These are phyloP conservation scores for Carcharodon carcharias DNA, from an alignment of 2,797 vertebrate genomes.

Conservation along the genomic window DNA sequence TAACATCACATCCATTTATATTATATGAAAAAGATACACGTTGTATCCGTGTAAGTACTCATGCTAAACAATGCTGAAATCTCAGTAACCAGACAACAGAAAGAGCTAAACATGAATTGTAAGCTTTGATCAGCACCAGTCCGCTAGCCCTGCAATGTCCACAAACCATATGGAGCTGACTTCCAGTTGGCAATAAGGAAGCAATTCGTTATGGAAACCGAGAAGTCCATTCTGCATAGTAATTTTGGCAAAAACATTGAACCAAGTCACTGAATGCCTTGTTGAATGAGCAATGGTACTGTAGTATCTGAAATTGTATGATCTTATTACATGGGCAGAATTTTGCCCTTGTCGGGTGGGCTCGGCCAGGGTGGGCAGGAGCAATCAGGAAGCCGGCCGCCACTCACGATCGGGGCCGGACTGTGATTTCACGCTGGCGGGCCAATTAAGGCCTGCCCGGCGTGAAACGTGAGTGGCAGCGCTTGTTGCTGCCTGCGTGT, in stretches of 20 bases:
- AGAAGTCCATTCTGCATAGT: neutral
- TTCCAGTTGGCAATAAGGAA: no score
- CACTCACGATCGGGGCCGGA: no score
- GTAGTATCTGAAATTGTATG: neutral
- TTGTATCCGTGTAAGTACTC: neutral
- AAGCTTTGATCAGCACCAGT: neutral
- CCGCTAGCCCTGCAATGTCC: neutral
- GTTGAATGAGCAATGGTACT: neutral
- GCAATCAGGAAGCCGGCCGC: no score
- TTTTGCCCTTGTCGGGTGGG: no score
- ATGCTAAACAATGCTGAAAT: neutral
- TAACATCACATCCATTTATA: neutral
- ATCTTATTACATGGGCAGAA: neutral
- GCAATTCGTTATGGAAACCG: neutral
- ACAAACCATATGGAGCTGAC: neutral
- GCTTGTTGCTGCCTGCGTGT: no score
- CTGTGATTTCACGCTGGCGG: no score
- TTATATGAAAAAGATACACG: neutral
- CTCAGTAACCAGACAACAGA: neutral
- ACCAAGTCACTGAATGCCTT: neutral
- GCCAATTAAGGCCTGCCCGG: no score
- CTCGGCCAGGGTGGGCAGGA: no score
- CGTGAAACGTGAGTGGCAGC: no score
- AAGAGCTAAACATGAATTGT: neutral
- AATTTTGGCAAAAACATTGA: neutral